Evolutionary conservation across 2,113 vertebrate genomes (phyloP).

Genomic region (Marcusenius ussheri): DNA sequence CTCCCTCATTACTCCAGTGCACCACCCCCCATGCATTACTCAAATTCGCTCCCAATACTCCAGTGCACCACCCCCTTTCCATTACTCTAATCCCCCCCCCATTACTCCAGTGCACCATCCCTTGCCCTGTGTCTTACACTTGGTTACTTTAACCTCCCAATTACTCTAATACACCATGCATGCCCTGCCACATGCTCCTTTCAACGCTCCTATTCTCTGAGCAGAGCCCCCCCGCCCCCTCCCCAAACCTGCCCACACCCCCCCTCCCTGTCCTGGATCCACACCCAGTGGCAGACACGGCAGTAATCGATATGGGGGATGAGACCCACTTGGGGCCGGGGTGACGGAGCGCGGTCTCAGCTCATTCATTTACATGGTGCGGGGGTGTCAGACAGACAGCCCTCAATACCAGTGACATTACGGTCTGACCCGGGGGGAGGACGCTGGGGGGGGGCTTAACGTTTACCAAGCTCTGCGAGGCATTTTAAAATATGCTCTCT

Average conservation of each 20-base stretch:
- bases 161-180: not conserved
- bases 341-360: not conserved
- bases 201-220: not conserved
- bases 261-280: not conserved
- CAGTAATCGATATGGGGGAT: constrained; percentile 2
- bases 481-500: constrained; percentile 12
- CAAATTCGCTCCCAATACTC: not conserved
- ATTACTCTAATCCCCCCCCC: not conserved
- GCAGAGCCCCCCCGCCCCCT: not conserved
- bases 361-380: constrained; percentile 9
- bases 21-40: too few species aligned
- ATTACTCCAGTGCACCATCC: not conserved
- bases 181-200: not conserved
- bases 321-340: not conserved
- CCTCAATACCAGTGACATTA: constrained; percentile 4
- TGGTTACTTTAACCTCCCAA: not conserved
- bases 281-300: not conserved
- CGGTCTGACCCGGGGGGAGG: not conserved
- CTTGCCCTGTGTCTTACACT: not conserved
- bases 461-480: not conserved
- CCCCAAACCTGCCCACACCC: not conserved
- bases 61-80: too few species aligned
- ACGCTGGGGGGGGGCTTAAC: not conserved
- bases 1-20: not conserved
- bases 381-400: constrained; percentile 7